phyloP scores from a whole-genome alignment of 1,140 invertebrate species.

The Pectinophora gossypiella region DNA sequence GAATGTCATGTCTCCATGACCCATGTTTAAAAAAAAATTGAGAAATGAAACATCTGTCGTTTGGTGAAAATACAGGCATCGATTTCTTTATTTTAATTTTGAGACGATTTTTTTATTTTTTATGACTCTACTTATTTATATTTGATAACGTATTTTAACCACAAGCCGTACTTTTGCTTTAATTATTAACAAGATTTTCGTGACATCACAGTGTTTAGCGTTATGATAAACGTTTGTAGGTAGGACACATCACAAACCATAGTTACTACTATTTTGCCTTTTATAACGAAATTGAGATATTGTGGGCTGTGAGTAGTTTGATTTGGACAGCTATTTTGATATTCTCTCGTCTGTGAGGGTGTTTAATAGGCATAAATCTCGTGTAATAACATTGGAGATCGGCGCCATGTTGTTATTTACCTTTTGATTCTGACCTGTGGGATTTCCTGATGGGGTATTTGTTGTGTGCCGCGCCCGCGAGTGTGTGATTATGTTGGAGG shows the following conservation, averaged over 20 bases:
- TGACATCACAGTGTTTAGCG: background rate
- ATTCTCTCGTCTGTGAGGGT: conserved; percentile 1
- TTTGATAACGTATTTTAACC: conserved; percentile 15
- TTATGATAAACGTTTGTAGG: conserved; percentile 1
- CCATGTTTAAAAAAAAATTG: too few species aligned
- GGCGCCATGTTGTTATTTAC: conserved; percentile 72
- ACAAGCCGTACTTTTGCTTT: conserved; percentile 9
- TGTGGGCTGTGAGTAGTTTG: conserved; percentile 31
- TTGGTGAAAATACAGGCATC: conserved; percentile 31
- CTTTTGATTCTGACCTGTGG: conserved; percentile 43
- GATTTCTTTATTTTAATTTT: conserved; percentile 42
- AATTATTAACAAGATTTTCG: conserved; percentile 13
- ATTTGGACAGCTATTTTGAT: conserved; percentile 6
- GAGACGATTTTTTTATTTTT: conserved; percentile 36
- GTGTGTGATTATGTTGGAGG: conserved; percentile 69
- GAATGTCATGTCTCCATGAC: too few species aligned
- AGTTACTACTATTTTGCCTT: conserved; percentile 5
- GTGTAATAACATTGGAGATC: background rate
- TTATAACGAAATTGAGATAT: conserved; percentile 12
- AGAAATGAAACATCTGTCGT: conserved; percentile 21
- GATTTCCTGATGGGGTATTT: conserved; percentile 28
- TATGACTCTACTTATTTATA: conserved; percentile 23
- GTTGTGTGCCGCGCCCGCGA: conserved; percentile 41
- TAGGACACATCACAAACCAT: background rate
- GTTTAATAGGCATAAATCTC: background rate